These are phyloP conservation scores for Peromyscus leucopus DNA, from an alignment of 2,113 vertebrate genomes.

Conservation along the genomic window DNA sequence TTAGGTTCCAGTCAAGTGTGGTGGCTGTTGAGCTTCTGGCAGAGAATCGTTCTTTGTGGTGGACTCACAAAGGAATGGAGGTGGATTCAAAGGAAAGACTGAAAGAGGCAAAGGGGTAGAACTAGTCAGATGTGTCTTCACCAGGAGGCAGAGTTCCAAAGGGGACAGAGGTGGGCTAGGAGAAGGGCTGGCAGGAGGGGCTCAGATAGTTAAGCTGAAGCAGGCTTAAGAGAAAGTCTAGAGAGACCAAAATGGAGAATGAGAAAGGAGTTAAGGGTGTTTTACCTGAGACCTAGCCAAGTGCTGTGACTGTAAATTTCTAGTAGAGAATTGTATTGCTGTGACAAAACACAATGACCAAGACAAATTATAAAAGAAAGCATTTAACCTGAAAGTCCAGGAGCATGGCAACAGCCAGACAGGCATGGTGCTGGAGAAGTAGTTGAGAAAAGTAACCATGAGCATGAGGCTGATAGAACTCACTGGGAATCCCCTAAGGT, in stretches of 20 bases:
- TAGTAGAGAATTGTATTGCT: not conserved
- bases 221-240: not conserved
- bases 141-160: not conserved
- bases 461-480: not conserved
- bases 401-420: not conserved
- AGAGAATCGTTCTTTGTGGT: not conserved
- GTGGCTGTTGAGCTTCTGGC: not conserved
- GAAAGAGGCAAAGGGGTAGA: not conserved
- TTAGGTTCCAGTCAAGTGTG: not conserved
- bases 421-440: not conserved
- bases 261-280: not conserved
- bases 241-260: not conserved
- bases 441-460: not conserved
- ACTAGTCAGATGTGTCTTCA: not conserved
- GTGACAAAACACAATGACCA: not conserved
- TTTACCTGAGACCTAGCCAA: not conserved
- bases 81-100: not conserved
- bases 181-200: not conserved
- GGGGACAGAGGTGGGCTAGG: rapidly evolving
- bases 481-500: not conserved
- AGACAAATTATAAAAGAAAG: not conserved
- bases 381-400: not conserved
- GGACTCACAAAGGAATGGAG: not conserved
- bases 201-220: not conserved
- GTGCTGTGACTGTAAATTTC: not conserved